phyloP scores from a whole-genome alignment of 2,888 invertebrate genomes.

The Tachina fera region DNA sequence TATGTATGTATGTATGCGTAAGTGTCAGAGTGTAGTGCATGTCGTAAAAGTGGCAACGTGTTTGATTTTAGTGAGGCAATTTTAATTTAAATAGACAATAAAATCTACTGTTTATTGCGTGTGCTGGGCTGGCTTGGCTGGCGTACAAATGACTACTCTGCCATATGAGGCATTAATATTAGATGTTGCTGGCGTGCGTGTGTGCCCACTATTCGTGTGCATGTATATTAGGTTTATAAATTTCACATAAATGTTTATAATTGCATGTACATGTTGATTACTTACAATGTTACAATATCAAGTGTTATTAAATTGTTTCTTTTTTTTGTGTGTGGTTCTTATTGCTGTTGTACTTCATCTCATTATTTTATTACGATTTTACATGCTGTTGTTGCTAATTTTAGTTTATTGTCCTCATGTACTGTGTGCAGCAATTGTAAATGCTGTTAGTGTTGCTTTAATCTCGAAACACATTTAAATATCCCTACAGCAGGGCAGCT shows the following conservation, averaged over 20 bases:
- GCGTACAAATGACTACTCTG: not conserved
- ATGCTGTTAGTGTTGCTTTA: constrained; percentile 22
- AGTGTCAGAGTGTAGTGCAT: not conserved
- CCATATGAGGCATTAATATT: constrained; percentile 13
- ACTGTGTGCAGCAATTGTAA: constrained; percentile 17
- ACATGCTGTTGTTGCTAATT: constrained; percentile 25
- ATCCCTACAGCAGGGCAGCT: not conserved
- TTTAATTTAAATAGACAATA: constrained; percentile 45
- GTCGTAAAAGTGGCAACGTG: not conserved
- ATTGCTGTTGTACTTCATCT: not conserved
- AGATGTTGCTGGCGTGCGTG: not conserved
- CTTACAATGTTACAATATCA: constrained; percentile 44
- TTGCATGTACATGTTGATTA: constrained; percentile 55
- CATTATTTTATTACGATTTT: constrained; percentile 28
- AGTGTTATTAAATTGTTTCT: constrained; percentile 20
- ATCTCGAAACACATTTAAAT: constrained; percentile 28
- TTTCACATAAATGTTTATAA: constrained; percentile 52
- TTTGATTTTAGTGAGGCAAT: constrained; percentile 2
- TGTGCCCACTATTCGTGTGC: not conserved
- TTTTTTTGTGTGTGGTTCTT: not conserved
- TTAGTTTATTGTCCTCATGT: constrained; percentile 39
- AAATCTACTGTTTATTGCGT: constrained; percentile 18
- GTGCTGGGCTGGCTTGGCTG: no score
- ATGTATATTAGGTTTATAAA: constrained; percentile 45
- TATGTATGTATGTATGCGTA: not conserved